Conservation (phyloP, 2,113 vertebrate species). For the Myiozetetes cayanensis region DNA sequence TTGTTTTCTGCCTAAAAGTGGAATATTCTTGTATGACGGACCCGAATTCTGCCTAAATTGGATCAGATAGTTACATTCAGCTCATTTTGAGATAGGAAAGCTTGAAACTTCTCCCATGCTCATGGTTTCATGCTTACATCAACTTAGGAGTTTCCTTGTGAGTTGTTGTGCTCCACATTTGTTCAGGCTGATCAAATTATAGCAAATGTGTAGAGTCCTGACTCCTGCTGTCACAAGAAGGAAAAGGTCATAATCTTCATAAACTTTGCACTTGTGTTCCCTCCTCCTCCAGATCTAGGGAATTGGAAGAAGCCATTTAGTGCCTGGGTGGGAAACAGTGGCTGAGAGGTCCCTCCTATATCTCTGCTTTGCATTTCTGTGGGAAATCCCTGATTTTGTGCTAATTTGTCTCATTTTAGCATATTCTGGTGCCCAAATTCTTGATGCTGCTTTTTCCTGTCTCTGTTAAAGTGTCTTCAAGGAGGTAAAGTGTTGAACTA, state of each 20-base stretch:
- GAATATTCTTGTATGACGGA: not conserved
- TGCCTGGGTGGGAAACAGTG: not conserved
- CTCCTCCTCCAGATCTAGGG: not conserved
- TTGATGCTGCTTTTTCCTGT: not conserved
- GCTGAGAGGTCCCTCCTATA: not conserved
- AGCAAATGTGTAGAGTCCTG: not conserved
- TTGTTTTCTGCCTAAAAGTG: not conserved
- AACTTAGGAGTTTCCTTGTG: not conserved
- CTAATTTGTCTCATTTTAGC: not conserved
- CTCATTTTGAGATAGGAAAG: not conserved
- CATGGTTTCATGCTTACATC: not conserved
- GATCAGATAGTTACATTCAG: not conserved
- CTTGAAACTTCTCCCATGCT: not conserved
- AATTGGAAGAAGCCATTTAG: fast-evolving
- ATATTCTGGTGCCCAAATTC: not conserved
- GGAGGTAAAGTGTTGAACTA: not conserved
- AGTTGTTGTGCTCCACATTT: not conserved
- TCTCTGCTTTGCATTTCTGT: not conserved
- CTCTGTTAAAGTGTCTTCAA: not conserved
- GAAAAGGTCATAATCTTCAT: not conserved
- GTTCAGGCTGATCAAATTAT: not conserved
- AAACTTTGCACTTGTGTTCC: not conserved
- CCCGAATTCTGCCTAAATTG: not conserved
- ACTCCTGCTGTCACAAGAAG: not conserved
- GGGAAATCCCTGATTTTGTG: not conserved